A percentile compares a stretch with the other conserved stretches of the same genome.
These are phyloP conservation scores for Anoplopoma fimbria DNA, from an alignment of 2,113 vertebrate genomes.

Conservation along the genomic window DNA sequence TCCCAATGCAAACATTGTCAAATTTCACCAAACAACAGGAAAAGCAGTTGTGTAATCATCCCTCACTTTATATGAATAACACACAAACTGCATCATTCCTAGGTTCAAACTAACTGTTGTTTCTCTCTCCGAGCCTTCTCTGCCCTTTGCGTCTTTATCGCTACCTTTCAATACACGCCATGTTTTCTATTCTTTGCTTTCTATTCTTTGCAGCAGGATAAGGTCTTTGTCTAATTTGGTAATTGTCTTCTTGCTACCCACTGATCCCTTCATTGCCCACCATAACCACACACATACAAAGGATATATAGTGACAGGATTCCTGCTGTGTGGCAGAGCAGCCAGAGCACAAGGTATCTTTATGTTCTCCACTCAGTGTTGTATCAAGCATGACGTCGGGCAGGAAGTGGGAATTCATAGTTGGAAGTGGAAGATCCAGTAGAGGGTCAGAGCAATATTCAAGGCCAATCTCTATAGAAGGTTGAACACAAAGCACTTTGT, in stretches of 20 bases:
- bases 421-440: background rate
- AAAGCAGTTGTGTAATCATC: background rate
- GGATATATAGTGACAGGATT: constrained; percentile 5
- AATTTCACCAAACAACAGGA: background rate
- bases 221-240: constrained; percentile 4
- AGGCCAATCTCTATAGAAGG: background rate
- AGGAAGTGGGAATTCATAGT: background rate
- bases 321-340: constrained; percentile 19
- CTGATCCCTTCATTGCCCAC: constrained; percentile 7
- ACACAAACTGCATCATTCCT: background rate
- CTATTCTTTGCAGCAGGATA: background rate
- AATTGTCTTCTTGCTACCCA: constrained; percentile 11
- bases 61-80: background rate
- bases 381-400: too few relatives aligned
- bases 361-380: background rate
- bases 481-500: background rate
- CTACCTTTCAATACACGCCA: background rate
- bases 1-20: background rate
- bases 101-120: background rate
- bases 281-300: constrained; percentile 25
- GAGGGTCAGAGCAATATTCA: background rate
- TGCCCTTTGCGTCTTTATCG: background rate
- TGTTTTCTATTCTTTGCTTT: background rate
- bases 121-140: background rate
- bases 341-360: background rate